phyloP scores from a whole-genome alignment of 2,113 vertebrate species.

The Globicephala melas region DNA sequence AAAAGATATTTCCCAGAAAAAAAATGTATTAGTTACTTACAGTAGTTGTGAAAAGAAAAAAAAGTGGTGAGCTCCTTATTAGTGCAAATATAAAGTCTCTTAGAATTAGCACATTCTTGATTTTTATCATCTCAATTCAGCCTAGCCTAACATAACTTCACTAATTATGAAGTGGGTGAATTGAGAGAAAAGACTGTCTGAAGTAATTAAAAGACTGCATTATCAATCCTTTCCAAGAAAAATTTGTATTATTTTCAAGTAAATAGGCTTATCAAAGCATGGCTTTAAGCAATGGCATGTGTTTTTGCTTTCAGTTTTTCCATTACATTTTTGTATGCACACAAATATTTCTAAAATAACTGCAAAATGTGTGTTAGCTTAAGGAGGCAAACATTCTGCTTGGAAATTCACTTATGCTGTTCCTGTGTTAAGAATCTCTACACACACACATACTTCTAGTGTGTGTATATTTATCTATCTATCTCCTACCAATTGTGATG shows the following conservation, averaged over 20 bases:
- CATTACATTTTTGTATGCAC: neutral
- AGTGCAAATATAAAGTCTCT: neutral
- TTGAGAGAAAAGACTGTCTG: neutral
- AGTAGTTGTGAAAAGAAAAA: neutral
- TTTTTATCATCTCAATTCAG: neutral
- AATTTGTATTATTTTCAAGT: neutral
- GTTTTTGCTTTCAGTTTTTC: constrained; percentile 8
- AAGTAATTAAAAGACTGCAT: neutral
- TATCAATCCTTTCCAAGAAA: neutral
- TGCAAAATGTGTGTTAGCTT: neutral
- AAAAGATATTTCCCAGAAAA: neutral
- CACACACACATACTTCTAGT: neutral
- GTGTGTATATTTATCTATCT: neutral
- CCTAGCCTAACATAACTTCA: neutral
- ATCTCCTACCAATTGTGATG: neutral
- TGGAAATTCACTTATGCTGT: neutral
- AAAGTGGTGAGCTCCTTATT: neutral
- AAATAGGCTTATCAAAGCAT: neutral
- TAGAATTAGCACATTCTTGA: neutral
- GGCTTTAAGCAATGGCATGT: neutral
- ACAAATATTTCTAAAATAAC: neutral
- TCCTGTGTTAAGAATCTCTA: neutral
- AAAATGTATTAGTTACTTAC: neutral
- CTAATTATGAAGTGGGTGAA: neutral
- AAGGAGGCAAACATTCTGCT: neutral